Evolutionary conservation across 2,113 vertebrate genomes (phyloP).

Genomic region (Puma concolor): DNA sequence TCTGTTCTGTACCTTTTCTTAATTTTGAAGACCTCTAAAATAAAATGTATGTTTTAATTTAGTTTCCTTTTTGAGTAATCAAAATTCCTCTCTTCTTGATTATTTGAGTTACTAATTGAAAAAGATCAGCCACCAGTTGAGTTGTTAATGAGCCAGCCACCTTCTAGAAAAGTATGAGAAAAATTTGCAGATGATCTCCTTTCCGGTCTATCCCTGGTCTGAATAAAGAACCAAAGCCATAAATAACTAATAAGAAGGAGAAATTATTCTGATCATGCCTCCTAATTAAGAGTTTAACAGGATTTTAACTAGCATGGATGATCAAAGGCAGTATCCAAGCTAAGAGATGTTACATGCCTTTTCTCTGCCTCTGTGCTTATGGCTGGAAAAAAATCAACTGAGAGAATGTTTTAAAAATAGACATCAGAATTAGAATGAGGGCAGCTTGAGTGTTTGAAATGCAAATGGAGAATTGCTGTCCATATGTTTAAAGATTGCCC

Average conservation of each 20-base stretch:
- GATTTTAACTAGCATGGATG: not conserved
- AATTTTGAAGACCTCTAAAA: not conserved
- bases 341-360: not conserved
- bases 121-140: not conserved
- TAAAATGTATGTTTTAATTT: not conserved
- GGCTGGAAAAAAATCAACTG: not conserved
- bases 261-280: not conserved
- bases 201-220: not conserved
- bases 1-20: constrained; percentile 23
- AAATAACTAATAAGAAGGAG: not conserved
- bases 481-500: not conserved
- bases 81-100: not conserved
- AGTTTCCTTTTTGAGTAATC: constrained; percentile 29
- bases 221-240: not conserved
- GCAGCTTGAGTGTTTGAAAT: not conserved
- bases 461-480: not conserved
- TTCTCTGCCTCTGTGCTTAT: not conserved
- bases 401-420: not conserved
- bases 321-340: not conserved
- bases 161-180: not conserved
- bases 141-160: not conserved
- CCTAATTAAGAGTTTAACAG: not conserved
- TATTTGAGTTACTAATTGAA: not conserved
- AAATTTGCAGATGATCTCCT: not conserved
- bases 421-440: not conserved